Conservation (phyloP, 2,888 invertebrate genomes). For the Cheilosia variabilis region DNA sequence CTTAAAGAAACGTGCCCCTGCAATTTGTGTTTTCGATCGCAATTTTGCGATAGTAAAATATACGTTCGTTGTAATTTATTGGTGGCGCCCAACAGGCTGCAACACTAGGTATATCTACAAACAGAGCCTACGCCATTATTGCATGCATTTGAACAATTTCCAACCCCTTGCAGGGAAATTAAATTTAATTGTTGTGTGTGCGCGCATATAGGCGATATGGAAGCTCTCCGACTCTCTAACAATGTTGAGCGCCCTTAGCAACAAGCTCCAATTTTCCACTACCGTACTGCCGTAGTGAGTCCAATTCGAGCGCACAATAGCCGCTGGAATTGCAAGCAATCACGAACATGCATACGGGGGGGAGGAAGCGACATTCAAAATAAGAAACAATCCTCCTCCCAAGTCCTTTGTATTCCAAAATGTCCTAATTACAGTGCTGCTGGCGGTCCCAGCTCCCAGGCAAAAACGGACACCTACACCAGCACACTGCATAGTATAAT, state of each 20-base stretch:
- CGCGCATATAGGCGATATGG: constrained; percentile 29
- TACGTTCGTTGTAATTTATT: constrained; percentile 37
- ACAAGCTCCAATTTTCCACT: constrained; percentile 68
- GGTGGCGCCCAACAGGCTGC: constrained; percentile 67
- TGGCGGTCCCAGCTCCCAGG: neutral
- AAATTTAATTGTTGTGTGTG: constrained; percentile 60
- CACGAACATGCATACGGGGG: neutral
- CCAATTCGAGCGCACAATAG: constrained; percentile 13
- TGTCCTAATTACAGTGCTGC: constrained; percentile 63
- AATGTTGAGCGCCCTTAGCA: constrained; percentile 70
- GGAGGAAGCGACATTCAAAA: constrained; percentile 23
- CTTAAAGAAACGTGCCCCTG: constrained; percentile 4
- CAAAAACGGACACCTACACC: neutral
- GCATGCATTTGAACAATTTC: constrained; percentile 55
- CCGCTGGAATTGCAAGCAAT: constrained; percentile 21
- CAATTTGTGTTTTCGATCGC: constrained; percentile 35
- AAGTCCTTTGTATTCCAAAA: constrained; percentile 50
- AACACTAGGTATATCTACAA: neutral
- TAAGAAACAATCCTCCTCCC: constrained; percentile 17
- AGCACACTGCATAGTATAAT: constrained; percentile 35
- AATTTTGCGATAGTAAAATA: constrained; percentile 7
- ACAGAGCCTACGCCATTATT: constrained; percentile 13
- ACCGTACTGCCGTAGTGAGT: constrained; percentile 13
- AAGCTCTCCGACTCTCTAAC: constrained; percentile 18
- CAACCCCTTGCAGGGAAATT: constrained; percentile 48